Conservation (phyloP, 1,140 invertebrate species). For the Meloidogyne exigua region DNA sequence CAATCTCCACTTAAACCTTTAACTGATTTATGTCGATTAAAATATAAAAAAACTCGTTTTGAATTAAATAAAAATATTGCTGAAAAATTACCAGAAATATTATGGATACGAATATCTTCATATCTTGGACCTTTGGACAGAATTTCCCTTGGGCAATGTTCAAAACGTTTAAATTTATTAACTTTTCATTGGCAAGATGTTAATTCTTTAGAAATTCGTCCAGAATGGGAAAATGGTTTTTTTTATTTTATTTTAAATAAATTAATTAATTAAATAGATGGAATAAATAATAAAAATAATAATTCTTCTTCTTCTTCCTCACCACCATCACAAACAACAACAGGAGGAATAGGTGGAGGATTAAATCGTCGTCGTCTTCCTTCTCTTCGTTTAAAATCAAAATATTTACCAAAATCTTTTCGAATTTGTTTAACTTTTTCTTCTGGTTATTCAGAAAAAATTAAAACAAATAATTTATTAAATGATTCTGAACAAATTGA, state of each 20-base stretch:
- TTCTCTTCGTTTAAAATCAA: not conserved
- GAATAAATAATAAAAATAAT: too few species aligned
- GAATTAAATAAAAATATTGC: not conserved
- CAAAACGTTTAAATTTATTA: not conserved
- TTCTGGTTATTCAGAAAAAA: conserved; percentile 25
- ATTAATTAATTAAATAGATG: too few species aligned
- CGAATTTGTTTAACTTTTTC: conserved; percentile 22
- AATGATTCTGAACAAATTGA: not conserved
- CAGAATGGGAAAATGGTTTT: conserved; percentile 7
- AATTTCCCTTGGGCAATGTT: conserved; percentile 13
- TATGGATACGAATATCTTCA: conserved; percentile 1
- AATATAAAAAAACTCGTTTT: not conserved
- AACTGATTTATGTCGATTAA: not conserved
- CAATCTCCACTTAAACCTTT: not conserved
- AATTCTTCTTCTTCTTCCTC: not conserved
- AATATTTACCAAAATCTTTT: conserved; percentile 17
- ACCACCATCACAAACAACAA: not conserved
- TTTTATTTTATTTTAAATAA: not conserved
- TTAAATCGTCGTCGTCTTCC: not conserved
- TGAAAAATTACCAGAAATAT: conserved; percentile 19
- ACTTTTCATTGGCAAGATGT: conserved; percentile 13
- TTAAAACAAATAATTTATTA: conserved; percentile 29
- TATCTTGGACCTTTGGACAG: conserved; percentile 26
- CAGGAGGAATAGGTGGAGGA: not conserved
- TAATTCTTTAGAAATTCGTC: conserved; percentile 8